phyloP scores from a whole-genome alignment of 2,797 vertebrate species.

The Pangasius macronema region DNA sequence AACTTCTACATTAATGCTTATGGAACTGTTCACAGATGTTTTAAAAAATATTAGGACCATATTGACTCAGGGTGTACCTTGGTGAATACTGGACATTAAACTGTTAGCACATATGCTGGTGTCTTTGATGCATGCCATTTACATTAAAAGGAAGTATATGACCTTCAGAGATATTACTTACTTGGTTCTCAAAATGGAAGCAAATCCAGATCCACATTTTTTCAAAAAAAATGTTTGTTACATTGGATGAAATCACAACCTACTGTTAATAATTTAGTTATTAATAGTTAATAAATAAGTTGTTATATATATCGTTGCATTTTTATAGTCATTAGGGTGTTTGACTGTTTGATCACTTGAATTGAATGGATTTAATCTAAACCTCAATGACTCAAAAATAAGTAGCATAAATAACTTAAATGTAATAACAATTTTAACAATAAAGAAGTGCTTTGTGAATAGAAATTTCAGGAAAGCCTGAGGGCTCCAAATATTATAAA shows the following conservation, averaged over 20 bases:
- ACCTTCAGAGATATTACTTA: conserved; percentile 5
- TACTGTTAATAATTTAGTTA: background rate
- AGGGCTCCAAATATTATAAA: background rate
- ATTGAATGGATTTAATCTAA: background rate
- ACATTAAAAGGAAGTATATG: background rate
- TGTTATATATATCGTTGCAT: background rate
- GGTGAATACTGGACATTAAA: background rate
- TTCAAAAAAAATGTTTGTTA: background rate
- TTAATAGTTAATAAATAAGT: background rate
- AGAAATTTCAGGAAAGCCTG: background rate
- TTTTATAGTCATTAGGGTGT: background rate
- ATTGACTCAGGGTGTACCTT: background rate
- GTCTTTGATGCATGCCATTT: conserved; percentile 3
- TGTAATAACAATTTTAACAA: background rate
- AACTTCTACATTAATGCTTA: conserved; percentile 12
- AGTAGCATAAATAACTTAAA: background rate
- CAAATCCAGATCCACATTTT: background rate
- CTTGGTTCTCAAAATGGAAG: background rate
- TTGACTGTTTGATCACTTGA: background rate
- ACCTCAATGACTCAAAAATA: background rate
- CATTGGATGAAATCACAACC: background rate
- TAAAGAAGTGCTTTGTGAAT: background rate
- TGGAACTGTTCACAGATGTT: conserved; percentile 25
- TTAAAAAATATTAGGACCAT: conserved; percentile 6
- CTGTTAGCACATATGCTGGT: background rate